Conservation (phyloP, 2,888 invertebrate species). For the Volucella inanis region DNA sequence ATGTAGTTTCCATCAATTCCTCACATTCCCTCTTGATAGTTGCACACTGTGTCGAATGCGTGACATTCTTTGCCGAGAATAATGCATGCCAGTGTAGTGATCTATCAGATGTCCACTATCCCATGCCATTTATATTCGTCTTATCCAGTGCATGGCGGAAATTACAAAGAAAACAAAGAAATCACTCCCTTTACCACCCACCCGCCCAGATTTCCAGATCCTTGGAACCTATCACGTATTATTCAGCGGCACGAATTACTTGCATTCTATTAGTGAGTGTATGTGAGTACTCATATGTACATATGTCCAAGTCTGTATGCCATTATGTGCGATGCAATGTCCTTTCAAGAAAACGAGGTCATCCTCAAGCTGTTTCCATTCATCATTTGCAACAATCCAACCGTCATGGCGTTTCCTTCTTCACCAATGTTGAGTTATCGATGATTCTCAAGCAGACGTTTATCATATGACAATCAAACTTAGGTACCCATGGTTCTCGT, state of each 20-base stretch:
- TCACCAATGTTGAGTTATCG: slow-evolving; percentile 21
- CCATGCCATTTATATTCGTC: slow-evolving; percentile 65
- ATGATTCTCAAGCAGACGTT: slow-evolving; percentile 16
- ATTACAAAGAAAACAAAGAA: slow-evolving; percentile 24
- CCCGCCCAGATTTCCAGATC: slow-evolving; percentile 23
- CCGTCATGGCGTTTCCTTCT: not conserved
- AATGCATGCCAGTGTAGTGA: slow-evolving; percentile 37
- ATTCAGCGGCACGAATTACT: slow-evolving; percentile 34
- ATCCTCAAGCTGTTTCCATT: slow-evolving; percentile 36
- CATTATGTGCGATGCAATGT: not conserved
- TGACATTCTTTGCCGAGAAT: slow-evolving; percentile 34
- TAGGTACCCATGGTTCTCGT: not conserved
- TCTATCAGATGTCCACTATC: slow-evolving; percentile 47
- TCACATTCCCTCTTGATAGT: not conserved
- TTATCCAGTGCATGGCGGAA: not conserved
- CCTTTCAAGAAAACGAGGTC: slow-evolving; percentile 34
- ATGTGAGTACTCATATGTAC: slow-evolving; percentile 17
- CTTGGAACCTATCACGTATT: slow-evolving; percentile 37
- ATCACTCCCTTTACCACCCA: slow-evolving; percentile 13
- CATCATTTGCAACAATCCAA: slow-evolving; percentile 29
- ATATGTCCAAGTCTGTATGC: not conserved
- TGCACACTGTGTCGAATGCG: slow-evolving; percentile 43
- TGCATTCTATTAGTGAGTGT: not conserved
- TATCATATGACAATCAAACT: slow-evolving; percentile 23
- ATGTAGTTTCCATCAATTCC: slow-evolving; percentile 23